Base-by-base conservation (phyloP, 2,113 vertebrate species). In the Leptobrachium ailaonicum region DNA sequence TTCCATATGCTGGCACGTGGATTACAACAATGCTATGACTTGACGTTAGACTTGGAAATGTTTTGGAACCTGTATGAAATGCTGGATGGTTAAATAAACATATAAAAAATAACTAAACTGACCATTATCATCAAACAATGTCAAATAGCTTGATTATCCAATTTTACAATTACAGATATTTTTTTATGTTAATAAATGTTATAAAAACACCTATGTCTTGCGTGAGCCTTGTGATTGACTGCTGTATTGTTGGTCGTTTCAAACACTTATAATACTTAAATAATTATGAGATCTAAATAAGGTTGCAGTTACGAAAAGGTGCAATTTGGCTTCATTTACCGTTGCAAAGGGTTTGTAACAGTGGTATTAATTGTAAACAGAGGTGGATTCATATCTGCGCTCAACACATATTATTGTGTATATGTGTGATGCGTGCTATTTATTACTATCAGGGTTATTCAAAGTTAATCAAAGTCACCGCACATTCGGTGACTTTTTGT, bases 1-100 rank as follows among this genome's bases (percentile, higher is more conserved):
- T 88, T 90, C 91, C 89, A 91, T 91, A 69, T 92, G 91, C 90
- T 90, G 91, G 89, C 89, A 90, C 85, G 77, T 89, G 90, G 92
- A 89, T 85, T 84, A 79, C 82, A 75, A 63, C 84, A 72, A 76
- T 84, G 81, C 50, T 84, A 68, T 82, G 66, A 79, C 77, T 76
- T 20, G 0, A 76, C 82, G 80, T 85, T 85, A 75, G 74, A 87
- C 80, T 71, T 77, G 63, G 41, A n/a, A 82, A 64, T 63, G 2
- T 79, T 79, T 85, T 77, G 86, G 83, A 78, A 68, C 83, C 82
- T 85, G 83, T 11, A 50, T 85, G 82, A 76, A 71, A 14, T 41
- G 83, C 80, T 75, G 73, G 77, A 83, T 81, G 84, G 40, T 77
- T 85, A 82, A 82, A 83, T 73, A 82, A 60, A 73, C 54, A 6